A percentile compares a stretch with the other conserved stretches of the same genome.
phyloP scores from a whole-genome alignment of 2,797 vertebrate genomes.

The Neopelma chrysocephalum region DNA sequence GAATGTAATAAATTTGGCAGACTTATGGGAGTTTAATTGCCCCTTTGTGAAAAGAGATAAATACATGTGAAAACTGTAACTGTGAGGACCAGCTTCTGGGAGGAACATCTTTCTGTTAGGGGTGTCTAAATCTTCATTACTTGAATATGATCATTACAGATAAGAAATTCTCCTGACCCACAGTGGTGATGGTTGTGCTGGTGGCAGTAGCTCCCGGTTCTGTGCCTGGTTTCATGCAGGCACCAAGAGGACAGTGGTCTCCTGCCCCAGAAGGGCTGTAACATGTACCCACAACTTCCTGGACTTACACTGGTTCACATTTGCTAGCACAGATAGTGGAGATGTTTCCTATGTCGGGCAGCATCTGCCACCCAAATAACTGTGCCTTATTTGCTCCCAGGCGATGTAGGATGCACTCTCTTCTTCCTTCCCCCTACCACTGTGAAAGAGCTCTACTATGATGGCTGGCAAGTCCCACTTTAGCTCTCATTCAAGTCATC shows the following conservation, averaged over 20 bases:
- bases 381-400: background rate
- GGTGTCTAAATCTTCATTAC: background rate
- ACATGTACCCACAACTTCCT: background rate
- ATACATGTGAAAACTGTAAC: background rate
- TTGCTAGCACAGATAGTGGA: background rate
- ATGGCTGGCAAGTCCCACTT: background rate
- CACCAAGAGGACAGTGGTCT: background rate
- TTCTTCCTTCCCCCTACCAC: background rate
- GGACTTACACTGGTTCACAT: background rate
- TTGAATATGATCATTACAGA: background rate
- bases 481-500: background rate
- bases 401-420: background rate
- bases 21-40: slow-evolving; percentile 48
- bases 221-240: background rate
- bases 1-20: slow-evolving; percentile 63
- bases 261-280: background rate
- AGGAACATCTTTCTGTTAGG: background rate
- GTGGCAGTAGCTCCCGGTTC: background rate
- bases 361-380: background rate
- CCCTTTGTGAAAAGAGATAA: slow-evolving; percentile 36
- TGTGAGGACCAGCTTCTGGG: background rate
- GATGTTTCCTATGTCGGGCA: background rate
- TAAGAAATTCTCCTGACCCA: background rate
- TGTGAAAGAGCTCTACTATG: background rate
- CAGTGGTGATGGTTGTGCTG: accelerated